Base-by-base conservation (phyloP, 1,140 invertebrate species). In the Patella vulgata region DNA sequence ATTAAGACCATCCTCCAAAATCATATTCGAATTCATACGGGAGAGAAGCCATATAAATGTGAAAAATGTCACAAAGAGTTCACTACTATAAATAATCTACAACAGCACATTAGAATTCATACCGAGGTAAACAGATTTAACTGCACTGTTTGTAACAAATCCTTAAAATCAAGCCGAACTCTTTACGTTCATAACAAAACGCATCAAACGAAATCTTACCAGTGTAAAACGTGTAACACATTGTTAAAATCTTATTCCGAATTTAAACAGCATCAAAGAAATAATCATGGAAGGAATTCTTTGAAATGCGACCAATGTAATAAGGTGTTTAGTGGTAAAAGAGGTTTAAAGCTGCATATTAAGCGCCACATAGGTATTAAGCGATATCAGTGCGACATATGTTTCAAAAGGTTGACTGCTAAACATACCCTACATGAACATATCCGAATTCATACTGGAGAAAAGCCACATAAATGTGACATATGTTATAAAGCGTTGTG, bases 401-500 rank as follows among this genome's bases (percentile, higher is more conserved):
- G 47, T 50, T 19, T 19, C 19, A 50, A 50, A 14, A 17, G 17
- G 19, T 50, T 50, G 21, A 23, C 47, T 8, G 19, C 17, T 23
- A 27, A 0, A 27, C 19, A 19, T 2, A 50, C 17, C 3, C 47
- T 50, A 23, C 17, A 19, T 17, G 28, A 14, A 23, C 52, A 60
- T 27, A 59, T 46, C 14, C 17, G 30, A 30, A 54, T 33, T 11
- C 68, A 70, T 36, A 58, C 60, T 0, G 60, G 64, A 12, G 48
- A 60, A 19, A 58, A 58, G 33, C 42, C 21, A 11, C 64, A 58
- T 31, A 60, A 63, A 9, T 71, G 69, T 62, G 61, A 66, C 12
- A 28, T 65, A 14, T 71, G 69, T 52, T 48, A 48, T 3, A 60
- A 53, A 47, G 21, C 25, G 3, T 65, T 61, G 21, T 17, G 42